Base-by-base conservation (phyloP, 2,797 vertebrate species). In the Amniataba percoides region DNA sequence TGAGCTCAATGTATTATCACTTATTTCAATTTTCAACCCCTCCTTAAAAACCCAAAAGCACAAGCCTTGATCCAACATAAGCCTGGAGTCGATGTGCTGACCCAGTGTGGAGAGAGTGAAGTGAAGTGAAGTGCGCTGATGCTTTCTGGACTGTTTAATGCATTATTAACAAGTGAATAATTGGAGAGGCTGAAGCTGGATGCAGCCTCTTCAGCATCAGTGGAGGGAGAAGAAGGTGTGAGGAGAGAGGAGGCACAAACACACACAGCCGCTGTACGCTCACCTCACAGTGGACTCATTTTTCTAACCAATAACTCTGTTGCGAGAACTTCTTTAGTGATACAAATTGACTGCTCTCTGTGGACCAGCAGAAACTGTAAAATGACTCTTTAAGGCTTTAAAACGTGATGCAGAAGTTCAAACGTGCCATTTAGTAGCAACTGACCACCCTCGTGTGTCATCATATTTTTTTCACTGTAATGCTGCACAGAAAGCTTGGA, bases 161-260 rank as follows among this genome's bases (percentile, higher is more conserved):
- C 60, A 86, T 75, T 74, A 85, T 83, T 83, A 81, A 84, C 69
- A 65, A 74, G 76, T 73, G 57, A 57, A 74, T 65, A 45, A 46
- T 7, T 74, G 63, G 49, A 46, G 51, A 71, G 40, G 48, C 60
- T 75, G 4, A 49, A 69, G 70, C 58, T 71, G 68, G 70, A 45
- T 51, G 77, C 68, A 61, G 72, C 58, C 77, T 77, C 71, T 59
- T 31, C 48, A 57, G 31, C 74, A 57, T 27, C 15, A 46, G 52
- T 19, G 43, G 25, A 53, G 42, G 43, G 14, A 39, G 25, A n/a
- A n/a, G n/a, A 65, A 64, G 46, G 64, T 81, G 69, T 58, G 57
- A 40, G 57, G 51, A 39, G 31, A 46, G 14, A 58, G 43, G 58
- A 64, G 23, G 27, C 27, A 31, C 25, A 23, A 61, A 79, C 13